Base-by-base conservation (phyloP, 2,888 invertebrate genomes). In the Callosobruchus maculatus region DNA sequence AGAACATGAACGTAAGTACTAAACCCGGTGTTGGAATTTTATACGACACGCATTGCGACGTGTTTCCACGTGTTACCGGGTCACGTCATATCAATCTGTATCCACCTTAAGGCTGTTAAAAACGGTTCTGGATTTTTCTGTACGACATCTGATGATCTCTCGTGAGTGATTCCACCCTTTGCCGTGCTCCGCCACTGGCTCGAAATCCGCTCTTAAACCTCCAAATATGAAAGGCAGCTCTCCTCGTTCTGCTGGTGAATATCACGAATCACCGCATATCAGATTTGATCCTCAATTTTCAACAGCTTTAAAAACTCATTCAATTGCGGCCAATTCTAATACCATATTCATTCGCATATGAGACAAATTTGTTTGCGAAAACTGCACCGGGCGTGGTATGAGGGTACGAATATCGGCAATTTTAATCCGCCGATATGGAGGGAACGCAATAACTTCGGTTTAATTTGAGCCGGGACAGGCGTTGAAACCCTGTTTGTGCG, bases 361-460 rank as follows among this genome's bases (percentile, higher is more conserved):
- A 67, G 74, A 71, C 70, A 75, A 76, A 68, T 68, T 73, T 75
- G 75, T 75, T 75, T 77, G 75, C 77, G 68, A 70, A 77, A 76
- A 75, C 75, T 49, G 49, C 49, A 49, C 5, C 49, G 13, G 49
- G 49, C 49, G 49, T 13, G 49, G 49, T 49, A 49, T 49, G 49
- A 13, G 49, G 49, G 49, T 49, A 49, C 49, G 49, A 49, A 49
- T 78, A 78, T 77, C 78, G 75, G 75, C 75, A 76, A 75, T 77
- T 71, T 78, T 78, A 78, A 78, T 77, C 78, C 76, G 67, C 73
- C 73, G 74, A 77, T 77, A 74, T 78, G 74, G 71, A 75, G 49
- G 49, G 49, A 73, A 77, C 71, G 79, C 77, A 79, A 79, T 79
- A 79, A 79, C 77, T 75, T 74, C 76, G 76, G 76, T 75, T 79